Evolutionary conservation across 1,140 invertebrate genomes (phyloP), one percentile per base, ranked within the genome.

Genomic region (Pantala flavescens): DNA sequence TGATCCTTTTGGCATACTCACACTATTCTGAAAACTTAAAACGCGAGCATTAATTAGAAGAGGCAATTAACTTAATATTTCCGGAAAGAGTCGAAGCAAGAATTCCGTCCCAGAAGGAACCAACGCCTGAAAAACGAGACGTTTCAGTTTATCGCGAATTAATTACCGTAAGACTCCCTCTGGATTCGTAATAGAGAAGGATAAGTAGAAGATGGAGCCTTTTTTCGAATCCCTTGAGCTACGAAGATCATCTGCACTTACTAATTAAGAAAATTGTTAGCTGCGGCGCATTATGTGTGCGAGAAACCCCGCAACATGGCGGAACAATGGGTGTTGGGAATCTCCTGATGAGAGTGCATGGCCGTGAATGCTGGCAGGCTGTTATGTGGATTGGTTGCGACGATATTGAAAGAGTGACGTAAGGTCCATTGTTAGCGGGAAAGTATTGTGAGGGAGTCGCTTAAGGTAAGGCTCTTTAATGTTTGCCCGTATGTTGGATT

Each of bases 351-450:
- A 63, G n/a, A 63, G 49, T 63, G 49, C 49, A 63, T 63, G 49
- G 49, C 14, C 49, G n/a, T 63, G 49, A 63, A 63, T 63, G n/a
- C 3, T 3, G 14, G 49, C 3, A 63, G 12, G 49, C 49, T 63
- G 49, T 63, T 63, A 63, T 63, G 49, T 63, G 49, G 49, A 63
- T 63, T 63, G 49, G 49, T 63, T 63, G 49, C 49, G 49, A 63
- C 16, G 49, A 63, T 63, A 7, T 63, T 63, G 49, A 63, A 63
- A 63, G 49, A 63, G 49, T 63, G 49, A 63, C 49, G 49, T 63
- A 63, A 63, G 49, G n/a, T 16, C 49, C 49, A 63, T 63, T 63
- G 49, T 63, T 63, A 12, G n/a, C 49, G 49, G n/a, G 49, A 63
- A 63, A 63, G 49, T 63, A 63, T 63, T 63, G 49, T 63, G 49